phyloP scores from a whole-genome alignment of 2,888 invertebrate genomes.

The Tolmerus cingulatus region DNA sequence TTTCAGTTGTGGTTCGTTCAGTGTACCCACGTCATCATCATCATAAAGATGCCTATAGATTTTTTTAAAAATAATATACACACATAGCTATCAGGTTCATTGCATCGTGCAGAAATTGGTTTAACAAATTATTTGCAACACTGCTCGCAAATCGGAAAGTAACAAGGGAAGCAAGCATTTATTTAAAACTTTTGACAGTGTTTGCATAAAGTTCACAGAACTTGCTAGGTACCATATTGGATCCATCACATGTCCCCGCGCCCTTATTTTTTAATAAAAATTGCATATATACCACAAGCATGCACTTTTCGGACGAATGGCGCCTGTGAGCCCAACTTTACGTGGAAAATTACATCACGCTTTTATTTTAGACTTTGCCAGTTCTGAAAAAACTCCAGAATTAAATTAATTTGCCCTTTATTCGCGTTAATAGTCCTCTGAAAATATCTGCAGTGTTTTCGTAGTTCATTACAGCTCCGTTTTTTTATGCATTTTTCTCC shows the following conservation, averaged over 20 bases:
- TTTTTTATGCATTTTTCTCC: neutral
- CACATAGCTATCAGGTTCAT: neutral
- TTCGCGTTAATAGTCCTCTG: neutral
- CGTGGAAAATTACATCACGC: neutral
- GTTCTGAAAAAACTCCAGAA: neutral
- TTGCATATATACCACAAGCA: neutral
- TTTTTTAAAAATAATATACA: neutral
- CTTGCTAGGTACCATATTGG: neutral
- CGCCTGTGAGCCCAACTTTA: neutral
- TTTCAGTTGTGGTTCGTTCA: no score
- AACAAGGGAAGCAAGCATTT: neutral
- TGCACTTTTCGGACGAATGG: neutral
- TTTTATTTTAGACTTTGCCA: neutral
- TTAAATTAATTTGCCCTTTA: neutral
- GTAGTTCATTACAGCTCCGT: neutral
- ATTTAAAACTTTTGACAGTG: neutral
- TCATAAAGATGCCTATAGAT: neutral
- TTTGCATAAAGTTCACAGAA: neutral
- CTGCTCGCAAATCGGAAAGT: neutral
- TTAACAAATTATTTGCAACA: neutral
- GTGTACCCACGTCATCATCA: no score
- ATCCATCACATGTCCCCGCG: neutral
- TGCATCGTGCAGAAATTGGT: neutral
- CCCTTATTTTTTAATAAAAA: neutral
- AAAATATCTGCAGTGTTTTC: neutral